phyloP scores from a whole-genome alignment of 2,113 vertebrate genomes.

The Cromileptes altivelis region DNA sequence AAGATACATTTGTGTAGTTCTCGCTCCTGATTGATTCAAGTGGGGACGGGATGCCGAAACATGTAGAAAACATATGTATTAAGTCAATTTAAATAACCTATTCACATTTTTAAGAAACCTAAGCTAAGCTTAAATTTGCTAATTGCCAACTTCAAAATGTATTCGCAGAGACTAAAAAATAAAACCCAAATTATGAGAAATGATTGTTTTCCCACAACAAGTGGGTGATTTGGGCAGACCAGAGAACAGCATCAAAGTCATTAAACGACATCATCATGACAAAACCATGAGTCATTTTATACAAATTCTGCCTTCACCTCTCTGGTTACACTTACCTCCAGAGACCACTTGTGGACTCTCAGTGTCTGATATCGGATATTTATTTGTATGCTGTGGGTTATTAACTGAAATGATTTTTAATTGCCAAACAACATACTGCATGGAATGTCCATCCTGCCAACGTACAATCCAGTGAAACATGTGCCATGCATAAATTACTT shows the following conservation, averaged over 20 bases:
- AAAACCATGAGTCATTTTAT: neutral
- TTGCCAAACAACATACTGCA: conserved; percentile 40
- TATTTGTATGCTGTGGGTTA: conserved; percentile 3
- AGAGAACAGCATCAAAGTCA: neutral
- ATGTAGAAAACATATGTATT: no score
- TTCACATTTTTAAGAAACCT: no score
- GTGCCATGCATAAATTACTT: conserved; percentile 79
- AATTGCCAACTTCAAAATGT: neutral
- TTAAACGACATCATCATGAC: neutral
- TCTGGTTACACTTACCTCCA: neutral
- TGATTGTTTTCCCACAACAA: neutral
- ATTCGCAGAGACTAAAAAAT: neutral
- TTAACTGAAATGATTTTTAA: conserved; percentile 43
- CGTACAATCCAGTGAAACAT: conserved; percentile 52
- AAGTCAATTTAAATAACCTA: no score
- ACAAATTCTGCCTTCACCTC: neutral
- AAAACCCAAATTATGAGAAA: neutral
- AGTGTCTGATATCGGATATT: neutral
- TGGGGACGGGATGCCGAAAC: no score
- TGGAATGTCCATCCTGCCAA: conserved; percentile 51
- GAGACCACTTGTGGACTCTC: neutral
- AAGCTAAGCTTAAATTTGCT: no score
- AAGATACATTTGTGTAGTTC: no score
- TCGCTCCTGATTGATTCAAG: no score
- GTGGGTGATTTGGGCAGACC: neutral